Conservation (phyloP, 2,113 vertebrate species). For the Mormyrus iriodes region DNA sequence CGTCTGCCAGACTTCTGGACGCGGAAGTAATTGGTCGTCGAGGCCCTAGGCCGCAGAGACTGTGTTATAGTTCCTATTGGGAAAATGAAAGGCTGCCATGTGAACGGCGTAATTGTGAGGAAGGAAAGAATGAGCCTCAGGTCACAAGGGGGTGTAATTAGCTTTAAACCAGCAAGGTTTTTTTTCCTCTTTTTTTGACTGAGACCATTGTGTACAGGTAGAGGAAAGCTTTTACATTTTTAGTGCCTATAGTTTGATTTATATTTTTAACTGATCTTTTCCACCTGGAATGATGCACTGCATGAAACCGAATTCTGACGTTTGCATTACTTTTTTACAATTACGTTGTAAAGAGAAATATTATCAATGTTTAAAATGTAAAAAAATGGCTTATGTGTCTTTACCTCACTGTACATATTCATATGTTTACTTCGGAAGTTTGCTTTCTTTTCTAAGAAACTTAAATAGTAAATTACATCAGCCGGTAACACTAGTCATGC, state of each 20-base stretch:
- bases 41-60: not conserved
- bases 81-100: not conserved
- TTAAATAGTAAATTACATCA: conserved; percentile 43
- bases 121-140: conserved; percentile 34
- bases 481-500: conserved; percentile 46
- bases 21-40: not conserved
- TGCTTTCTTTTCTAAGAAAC: conserved; percentile 63
- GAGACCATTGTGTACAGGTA: conserved; percentile 41
- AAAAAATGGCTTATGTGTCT: conserved; percentile 60
- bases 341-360: conserved; percentile 39
- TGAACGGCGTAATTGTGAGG: not conserved
- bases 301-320: conserved; percentile 55
- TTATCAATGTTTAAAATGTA: conserved; percentile 34
- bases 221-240: conserved; percentile 60
- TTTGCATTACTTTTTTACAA: conserved; percentile 52
- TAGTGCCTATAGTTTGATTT: conserved; percentile 59
- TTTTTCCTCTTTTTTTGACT: conserved; percentile 29
- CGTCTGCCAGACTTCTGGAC: not conserved
- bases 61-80: not conserved
- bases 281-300: conserved; percentile 49
- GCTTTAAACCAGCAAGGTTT: conserved; percentile 21
- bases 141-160: conserved; percentile 38
- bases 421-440: conserved; percentile 58
- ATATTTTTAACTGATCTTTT: conserved; percentile 35
- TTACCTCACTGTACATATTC: conserved; percentile 70